Conservation (phyloP, 2,888 invertebrate species). For the Netelia fuscicornis region DNA sequence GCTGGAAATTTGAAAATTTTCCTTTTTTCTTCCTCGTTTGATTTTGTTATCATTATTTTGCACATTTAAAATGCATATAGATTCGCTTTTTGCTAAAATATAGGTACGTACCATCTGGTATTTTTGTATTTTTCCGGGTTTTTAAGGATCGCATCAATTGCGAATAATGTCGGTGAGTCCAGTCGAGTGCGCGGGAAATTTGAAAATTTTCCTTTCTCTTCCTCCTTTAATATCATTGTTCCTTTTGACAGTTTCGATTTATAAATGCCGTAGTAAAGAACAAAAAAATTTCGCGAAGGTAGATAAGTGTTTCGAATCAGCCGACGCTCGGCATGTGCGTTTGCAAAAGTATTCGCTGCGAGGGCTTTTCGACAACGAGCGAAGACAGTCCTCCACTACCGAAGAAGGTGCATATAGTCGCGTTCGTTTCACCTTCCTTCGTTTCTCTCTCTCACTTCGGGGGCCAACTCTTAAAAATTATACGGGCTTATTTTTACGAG, state of each 20-base stretch:
- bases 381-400: slow-evolving; percentile 36
- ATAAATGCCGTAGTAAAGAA: background rate
- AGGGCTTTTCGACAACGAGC: slow-evolving; percentile 26
- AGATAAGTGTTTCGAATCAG: slow-evolving; percentile 32
- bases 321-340: slow-evolving; percentile 23
- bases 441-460: slow-evolving; percentile 34
- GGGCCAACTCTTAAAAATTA: slow-evolving; percentile 68
- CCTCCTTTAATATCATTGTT: too few species aligned
- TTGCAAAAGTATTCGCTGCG: slow-evolving; percentile 44
- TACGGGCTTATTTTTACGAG: slow-evolving; percentile 72
- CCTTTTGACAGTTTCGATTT: slow-evolving; percentile 9
- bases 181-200: too few species aligned
- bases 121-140: too few species aligned
- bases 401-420: slow-evolving; percentile 34
- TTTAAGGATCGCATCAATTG: too few species aligned
- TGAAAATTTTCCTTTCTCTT: too few species aligned
- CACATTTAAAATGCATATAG: too few species aligned
- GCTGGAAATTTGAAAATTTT: background rate
- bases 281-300: background rate
- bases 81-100: too few species aligned
- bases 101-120: too few species aligned
- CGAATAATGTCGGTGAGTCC: too few species aligned
- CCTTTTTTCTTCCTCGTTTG: background rate
- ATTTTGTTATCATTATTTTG: too few species aligned
- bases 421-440: slow-evolving; percentile 43